phyloP scores from a whole-genome alignment of 2,888 invertebrate species.

The Petrophora chlorosata region DNA sequence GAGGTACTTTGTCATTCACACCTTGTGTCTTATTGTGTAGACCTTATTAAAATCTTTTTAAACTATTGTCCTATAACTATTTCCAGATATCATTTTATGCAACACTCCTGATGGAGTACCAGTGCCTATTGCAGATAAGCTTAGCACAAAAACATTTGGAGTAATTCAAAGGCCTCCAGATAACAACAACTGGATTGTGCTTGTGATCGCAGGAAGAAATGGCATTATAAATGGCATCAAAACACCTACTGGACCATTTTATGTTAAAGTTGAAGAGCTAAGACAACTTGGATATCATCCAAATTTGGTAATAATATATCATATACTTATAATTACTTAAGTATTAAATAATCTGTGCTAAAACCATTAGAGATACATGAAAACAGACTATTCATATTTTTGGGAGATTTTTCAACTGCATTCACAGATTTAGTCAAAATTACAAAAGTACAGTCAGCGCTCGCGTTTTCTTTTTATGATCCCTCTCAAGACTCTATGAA shows the following conservation, averaged over 20 bases:
- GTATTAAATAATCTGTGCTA: too few species aligned
- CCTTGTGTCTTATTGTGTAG: too few species aligned
- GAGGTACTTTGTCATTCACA: slow-evolving; percentile 71
- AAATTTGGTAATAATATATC: slow-evolving; percentile 82
- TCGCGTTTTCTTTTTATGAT: too few species aligned
- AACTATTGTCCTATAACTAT: slow-evolving; percentile 26
- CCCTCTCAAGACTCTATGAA: too few species aligned
- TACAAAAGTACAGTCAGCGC: too few species aligned
- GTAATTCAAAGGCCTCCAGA: slow-evolving; percentile 56
- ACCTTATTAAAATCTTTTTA: too few species aligned
- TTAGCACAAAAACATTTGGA: slow-evolving; percentile 79
- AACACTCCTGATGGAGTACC: slow-evolving; percentile 77
- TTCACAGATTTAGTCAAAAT: too few species aligned
- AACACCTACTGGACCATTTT: slow-evolving; percentile 81
- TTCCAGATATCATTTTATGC: slow-evolving; percentile 85
- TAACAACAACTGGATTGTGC: slow-evolving; percentile 77
- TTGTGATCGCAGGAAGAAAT: slow-evolving; percentile 86
- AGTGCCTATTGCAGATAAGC: slow-evolving; percentile 72
- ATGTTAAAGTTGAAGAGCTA: slow-evolving; percentile 86
- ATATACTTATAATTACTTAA: not conserved
- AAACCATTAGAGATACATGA: too few species aligned
- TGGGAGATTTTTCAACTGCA: too few species aligned
- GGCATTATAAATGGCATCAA: slow-evolving; percentile 78
- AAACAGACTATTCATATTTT: too few species aligned
- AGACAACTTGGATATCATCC: slow-evolving; percentile 83